Base-by-base conservation (phyloP, 2,797 vertebrate genomes). In the Ctenochaetus hawaiiensis region DNA sequence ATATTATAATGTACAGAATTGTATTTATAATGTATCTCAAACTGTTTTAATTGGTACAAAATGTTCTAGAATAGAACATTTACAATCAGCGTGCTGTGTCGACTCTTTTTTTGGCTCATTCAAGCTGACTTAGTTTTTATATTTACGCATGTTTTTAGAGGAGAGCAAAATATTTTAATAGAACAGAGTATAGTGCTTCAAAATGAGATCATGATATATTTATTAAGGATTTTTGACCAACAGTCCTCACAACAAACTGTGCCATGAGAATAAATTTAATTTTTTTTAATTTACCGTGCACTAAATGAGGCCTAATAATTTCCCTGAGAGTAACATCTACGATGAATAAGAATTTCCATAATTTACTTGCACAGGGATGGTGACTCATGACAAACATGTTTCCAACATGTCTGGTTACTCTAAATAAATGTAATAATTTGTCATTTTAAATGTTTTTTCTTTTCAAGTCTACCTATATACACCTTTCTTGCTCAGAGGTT, bases 21-120 rank as follows among this genome's bases (percentile, higher is more conserved):
- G 97, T 99, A 99, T 98, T 98, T 99, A 99, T 98, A 96, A 94
- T 94, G 93, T 94, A 95, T 96, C 94, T 92, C 94, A 93, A 93
- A 92, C 92, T 96, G 96, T 97, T 97, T 96, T 96, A 96, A 96
- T 96, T 96, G 96, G 95, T 97, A 97, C 96, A 96, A 93, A 96
- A 95, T 96, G 96, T 97, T 95, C 96, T 96, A 97, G 96, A 98
- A 97, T 97, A 97, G 94, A 96, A 93, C 90, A 92, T 97, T 96
- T 96, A 95, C 94, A 93, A 86, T 93, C 82, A 83, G 58, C 30
- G 41, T 20, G 13, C 41, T 82, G 87, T 86, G 67, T 85, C 9
- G 84, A 76, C 72, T 93, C 78, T 87, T 93, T 12, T 89, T 90
- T 82, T 30, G 30, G 54, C 44, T 44, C 20, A 48, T 67, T 74